Conservation (phyloP, 2,888 invertebrate genomes). For the Hoplodrina blanda region DNA sequence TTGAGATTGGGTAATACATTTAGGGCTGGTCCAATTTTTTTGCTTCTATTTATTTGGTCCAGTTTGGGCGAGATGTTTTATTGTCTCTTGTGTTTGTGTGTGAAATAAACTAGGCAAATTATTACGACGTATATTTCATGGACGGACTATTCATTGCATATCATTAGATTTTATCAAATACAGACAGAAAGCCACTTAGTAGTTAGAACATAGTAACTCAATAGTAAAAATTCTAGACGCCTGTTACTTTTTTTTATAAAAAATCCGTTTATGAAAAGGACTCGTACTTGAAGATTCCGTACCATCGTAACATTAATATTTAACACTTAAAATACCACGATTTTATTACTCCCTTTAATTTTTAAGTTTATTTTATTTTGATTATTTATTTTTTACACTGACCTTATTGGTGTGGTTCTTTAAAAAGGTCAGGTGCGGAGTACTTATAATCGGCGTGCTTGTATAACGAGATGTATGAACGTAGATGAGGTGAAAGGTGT, state of each 20-base stretch:
- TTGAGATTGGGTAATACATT: slow-evolving; percentile 64
- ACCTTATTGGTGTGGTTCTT: too few species aligned
- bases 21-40: slow-evolving; percentile 47
- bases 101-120: slow-evolving; percentile 49
- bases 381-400: too few species aligned
- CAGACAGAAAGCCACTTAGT: slow-evolving; percentile 6
- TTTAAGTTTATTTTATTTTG: too few species aligned
- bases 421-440: too few species aligned
- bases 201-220: slow-evolving; percentile 14
- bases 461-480: too few species aligned
- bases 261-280: too few species aligned
- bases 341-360: too few species aligned
- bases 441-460: too few species aligned
- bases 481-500: too few species aligned
- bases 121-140: slow-evolving; percentile 35
- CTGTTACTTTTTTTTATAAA: not conserved
- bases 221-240: not conserved
- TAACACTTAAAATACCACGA: too few species aligned
- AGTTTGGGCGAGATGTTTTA: slow-evolving; percentile 33
- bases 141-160: slow-evolving; percentile 26
- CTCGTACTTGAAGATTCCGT: too few species aligned
- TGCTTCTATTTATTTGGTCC: slow-evolving; percentile 47
- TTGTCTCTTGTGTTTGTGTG: slow-evolving; percentile 25
- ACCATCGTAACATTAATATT: too few species aligned
- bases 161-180: slow-evolving; percentile 34